Evolutionary conservation across 2,797 vertebrate species (phyloP).

Genomic region (Enteromius unitaeniatus): DNA sequence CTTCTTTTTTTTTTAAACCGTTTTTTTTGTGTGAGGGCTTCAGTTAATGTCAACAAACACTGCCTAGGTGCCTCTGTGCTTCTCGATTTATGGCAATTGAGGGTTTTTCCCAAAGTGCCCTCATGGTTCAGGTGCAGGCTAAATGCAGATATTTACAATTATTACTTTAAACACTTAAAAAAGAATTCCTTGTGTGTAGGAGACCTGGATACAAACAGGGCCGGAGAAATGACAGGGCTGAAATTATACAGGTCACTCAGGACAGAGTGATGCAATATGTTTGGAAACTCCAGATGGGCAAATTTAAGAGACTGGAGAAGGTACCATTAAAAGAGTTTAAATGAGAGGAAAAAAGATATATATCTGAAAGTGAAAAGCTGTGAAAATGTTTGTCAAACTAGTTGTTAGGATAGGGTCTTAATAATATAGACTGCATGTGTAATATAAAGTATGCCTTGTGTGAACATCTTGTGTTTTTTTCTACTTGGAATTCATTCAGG

Average conservation of each 20-base stretch:
- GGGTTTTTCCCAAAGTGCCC: conserved; percentile 46
- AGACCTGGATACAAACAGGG: neutral
- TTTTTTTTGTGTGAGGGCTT: neutral
- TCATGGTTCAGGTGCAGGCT: conserved; percentile 39
- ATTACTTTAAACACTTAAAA: conserved; percentile 24
- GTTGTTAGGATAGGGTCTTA: neutral
- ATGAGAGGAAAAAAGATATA: neutral
- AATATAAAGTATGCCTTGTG: neutral
- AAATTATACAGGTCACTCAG: conserved; percentile 3
- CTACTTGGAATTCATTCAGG: neutral
- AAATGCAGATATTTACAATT: conserved; percentile 29
- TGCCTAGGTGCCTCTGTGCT: conserved; percentile 4
- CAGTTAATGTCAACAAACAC: conserved; percentile 16
- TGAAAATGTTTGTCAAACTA: neutral
- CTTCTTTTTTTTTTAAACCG: neutral
- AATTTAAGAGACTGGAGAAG: conserved; percentile 18
- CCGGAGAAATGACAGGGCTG: neutral
- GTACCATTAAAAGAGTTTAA: neutral
- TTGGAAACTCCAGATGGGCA: conserved; percentile 35
- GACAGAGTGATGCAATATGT: conserved; percentile 5
- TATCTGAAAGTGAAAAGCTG: neutral
- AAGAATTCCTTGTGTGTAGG: conserved; percentile 10
- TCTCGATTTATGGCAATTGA: conserved; percentile 24
- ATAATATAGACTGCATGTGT: neutral
- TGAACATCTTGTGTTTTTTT: neutral